Evolutionary conservation across 1,140 invertebrate genomes (phyloP), one percentile per base, ranked within the genome.

Genomic region (Conus betulinus): DNA sequence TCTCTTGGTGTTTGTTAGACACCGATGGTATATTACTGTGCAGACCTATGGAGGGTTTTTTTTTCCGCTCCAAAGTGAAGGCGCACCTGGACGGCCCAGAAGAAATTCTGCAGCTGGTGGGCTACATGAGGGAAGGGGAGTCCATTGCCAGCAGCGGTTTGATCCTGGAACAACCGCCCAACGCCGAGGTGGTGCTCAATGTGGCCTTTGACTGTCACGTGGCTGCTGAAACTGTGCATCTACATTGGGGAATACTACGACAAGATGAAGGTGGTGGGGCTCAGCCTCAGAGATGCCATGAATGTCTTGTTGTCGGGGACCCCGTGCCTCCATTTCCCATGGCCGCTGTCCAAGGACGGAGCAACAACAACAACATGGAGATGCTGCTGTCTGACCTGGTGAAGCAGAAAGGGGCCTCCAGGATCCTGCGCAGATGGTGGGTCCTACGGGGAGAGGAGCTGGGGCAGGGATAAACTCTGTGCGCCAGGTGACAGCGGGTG

Each of bases 1-100:
- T 39, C 39, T 39, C 39, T 39, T 39, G 39, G 0, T 39, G 39
- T 39, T 39, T 39, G 39, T 39, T 39, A 39, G 39, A 39, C 39
- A 39, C 39, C 3, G 39, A 39, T 39, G 39, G 39, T 60, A 4
- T 60, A 8, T 60, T 60, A 15, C 57, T 60, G 57, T 60, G 23
- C 87, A 90, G 90, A 71, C 85, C 25, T 90, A 90, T 81, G 88
- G 88, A 1, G 90, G 90, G 17, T 90, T 85, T 60, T 90, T 90
- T 85, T 60, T 90, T 85, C 78, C 84, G 84, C 67, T 84, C 88
- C 10, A 85, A 74, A 51, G 85, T 90, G 53, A 90, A 89, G 67
- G 84, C 82, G 52, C 88, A 87, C 23, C 52, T 90, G 20, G 76
- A 81, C 10, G 53, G 74, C 13, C 81, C 88, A 15, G 90, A 90